Evolutionary conservation across 2,888 invertebrate species (phyloP).

Genomic region (Sinopyrophorus schimmeli): DNA sequence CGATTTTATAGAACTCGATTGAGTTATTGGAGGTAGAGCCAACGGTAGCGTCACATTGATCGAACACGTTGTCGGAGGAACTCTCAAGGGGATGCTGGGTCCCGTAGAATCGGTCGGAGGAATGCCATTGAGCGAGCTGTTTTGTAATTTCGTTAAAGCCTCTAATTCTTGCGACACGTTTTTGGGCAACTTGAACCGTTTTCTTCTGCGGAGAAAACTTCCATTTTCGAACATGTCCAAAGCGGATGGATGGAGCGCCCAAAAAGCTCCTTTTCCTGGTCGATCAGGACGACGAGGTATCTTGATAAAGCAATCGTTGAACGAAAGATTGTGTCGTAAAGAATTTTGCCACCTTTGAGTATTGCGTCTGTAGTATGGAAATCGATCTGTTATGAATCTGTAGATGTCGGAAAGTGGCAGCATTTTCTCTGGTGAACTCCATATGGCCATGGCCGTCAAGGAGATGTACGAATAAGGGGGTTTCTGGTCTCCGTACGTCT

Average conservation of each 20-base stretch:
- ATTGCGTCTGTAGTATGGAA: conserved; percentile 80
- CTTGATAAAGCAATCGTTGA: conserved; percentile 81
- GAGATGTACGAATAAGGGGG: conserved; percentile 98
- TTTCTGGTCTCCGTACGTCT: conserved; percentile 95
- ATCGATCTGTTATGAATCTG: conserved; percentile 87
- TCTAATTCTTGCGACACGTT: conserved; percentile 66
- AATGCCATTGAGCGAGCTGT: conserved; percentile 37
- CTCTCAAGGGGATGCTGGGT: conserved; percentile 32
- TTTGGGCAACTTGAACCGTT: conserved; percentile 78
- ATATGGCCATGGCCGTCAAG: conserved; percentile 97
- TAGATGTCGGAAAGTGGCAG: conserved; percentile 83
- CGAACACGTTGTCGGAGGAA: conserved; percentile 34
- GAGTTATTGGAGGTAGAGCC: conserved; percentile 44
- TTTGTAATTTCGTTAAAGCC: conserved; percentile 58
- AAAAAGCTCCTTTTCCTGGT: conserved; percentile 78
- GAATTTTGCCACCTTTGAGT: conserved; percentile 75
- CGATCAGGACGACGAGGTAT: conserved; percentile 71
- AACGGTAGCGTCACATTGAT: conserved; percentile 26
- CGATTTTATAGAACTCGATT: conserved; percentile 60
- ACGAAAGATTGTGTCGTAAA: conserved; percentile 69
- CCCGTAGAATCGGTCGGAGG: conserved; percentile 34
- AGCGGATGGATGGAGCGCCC: conserved; percentile 76
- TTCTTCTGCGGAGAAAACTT: conserved; percentile 71
- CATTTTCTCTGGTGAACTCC: conserved; percentile 95
- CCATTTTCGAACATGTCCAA: conserved; percentile 85